phyloP scores from a whole-genome alignment of 2,888 invertebrate genomes.

The Dasypolia templi region DNA sequence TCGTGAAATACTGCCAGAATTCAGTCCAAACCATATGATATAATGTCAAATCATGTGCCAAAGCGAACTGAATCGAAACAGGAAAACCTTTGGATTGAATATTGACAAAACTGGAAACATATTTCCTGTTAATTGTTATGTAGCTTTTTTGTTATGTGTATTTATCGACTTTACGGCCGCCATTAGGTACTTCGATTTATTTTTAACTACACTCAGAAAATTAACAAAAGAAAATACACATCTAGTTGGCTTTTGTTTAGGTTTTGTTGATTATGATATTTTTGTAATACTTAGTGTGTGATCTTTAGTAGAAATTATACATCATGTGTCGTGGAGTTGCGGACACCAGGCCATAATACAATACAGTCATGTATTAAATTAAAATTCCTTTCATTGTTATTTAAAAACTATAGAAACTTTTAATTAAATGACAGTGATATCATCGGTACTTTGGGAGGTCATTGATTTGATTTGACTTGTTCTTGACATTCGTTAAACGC shows the following conservation, averaged over 20 bases:
- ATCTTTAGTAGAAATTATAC: background rate
- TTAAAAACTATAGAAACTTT: background rate
- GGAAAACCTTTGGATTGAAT: conserved; percentile 41
- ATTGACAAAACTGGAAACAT: conserved; percentile 47
- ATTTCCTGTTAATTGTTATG: conserved; percentile 53
- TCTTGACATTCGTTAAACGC: conserved; percentile 25
- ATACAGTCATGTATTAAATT: background rate
- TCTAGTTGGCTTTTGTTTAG: background rate
- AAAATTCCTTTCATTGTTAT: background rate
- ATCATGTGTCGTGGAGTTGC: no score
- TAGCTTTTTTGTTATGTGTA: conserved; percentile 33
- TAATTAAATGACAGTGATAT: background rate
- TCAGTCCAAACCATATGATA: conserved; percentile 26
- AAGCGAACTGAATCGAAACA: conserved; percentile 29
- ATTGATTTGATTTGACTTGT: conserved; percentile 17
- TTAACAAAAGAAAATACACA: background rate
- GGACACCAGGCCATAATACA: no score
- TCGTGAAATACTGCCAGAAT: conserved; percentile 9
- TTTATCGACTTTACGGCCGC: conserved; percentile 20
- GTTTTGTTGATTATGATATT: background rate
- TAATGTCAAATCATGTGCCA: conserved; percentile 41
- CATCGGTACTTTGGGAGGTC: background rate
- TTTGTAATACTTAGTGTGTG: no score
- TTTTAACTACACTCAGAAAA: conserved; percentile 2
- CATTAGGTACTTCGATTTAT: conserved; percentile 13